Evolutionary conservation across 2,888 invertebrate species (phyloP).

Genomic region (Maniola hyperantus): DNA sequence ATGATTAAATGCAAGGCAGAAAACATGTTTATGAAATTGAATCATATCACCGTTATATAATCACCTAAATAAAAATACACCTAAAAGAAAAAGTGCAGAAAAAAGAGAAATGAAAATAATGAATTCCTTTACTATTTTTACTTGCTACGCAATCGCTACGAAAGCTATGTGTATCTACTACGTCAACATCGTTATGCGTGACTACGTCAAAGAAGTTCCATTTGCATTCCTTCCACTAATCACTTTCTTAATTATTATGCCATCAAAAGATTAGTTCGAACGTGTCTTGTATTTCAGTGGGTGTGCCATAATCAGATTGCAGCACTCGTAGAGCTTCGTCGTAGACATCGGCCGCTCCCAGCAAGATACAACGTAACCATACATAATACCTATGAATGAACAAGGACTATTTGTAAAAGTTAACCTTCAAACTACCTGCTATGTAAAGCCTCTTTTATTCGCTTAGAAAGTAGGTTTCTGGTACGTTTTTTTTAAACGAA

Average conservation of each 20-base stretch:
- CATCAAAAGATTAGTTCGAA: constrained; percentile 37
- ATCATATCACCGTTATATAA: too few relatives aligned
- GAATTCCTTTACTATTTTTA: background rate
- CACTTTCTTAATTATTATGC: constrained; percentile 24
- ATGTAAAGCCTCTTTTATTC: background rate
- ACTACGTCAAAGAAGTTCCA: background rate
- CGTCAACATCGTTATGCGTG: background rate
- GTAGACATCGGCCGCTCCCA: constrained; percentile 72
- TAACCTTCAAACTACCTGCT: constrained; percentile 28
- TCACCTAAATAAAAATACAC: too few relatives aligned
- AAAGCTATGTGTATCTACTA: constrained; percentile 17
- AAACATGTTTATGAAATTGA: too few relatives aligned
- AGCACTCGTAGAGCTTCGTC: constrained; percentile 76
- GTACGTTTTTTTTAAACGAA: background rate
- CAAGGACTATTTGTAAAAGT: constrained; percentile 19
- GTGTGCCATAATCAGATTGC: constrained; percentile 81
- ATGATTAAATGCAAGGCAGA: too few relatives aligned
- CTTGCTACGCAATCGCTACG: constrained; percentile 19
- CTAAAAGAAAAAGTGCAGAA: background rate
- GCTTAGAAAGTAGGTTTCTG: constrained; percentile 2
- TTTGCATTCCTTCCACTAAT: constrained; percentile 15
- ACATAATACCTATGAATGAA: constrained; percentile 32
- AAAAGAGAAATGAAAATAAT: background rate
- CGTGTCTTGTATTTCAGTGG: constrained; percentile 59
- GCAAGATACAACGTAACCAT: constrained; percentile 40